Percentiles rank a stretch among this genome's conserved stretches.
phyloP scores from a whole-genome alignment of 2,113 vertebrate species.

The Oreochromis spilurus region DNA sequence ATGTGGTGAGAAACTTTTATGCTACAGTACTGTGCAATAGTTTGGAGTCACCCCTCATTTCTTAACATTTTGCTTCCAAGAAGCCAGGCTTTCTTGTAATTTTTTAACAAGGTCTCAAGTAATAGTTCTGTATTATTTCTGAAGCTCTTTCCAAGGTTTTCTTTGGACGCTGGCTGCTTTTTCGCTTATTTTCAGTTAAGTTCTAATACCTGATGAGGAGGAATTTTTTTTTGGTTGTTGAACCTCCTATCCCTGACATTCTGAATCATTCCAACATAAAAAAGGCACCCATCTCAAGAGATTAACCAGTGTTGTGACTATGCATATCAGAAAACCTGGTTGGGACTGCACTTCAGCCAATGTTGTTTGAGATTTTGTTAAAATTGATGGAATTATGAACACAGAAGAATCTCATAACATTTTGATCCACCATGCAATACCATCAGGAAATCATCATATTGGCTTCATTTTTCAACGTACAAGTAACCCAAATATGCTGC shows the following conservation, averaged over 20 bases:
- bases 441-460: not conserved
- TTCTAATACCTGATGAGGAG: not conserved
- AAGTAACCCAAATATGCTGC: not conserved
- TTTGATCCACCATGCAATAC: not conserved
- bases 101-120: not conserved
- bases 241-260: not conserved
- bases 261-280: not conserved
- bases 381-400: not conserved
- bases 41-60: not conserved
- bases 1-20: slow-evolving; percentile 52
- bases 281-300: not conserved
- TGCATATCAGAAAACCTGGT: not conserved
- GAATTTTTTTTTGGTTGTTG: not conserved
- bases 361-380: not conserved
- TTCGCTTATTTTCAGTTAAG: not conserved
- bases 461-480: not conserved
- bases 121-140: not conserved
- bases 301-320: not conserved
- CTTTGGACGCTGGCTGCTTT: not conserved
- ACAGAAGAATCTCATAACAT: not conserved
- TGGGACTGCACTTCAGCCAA: not conserved
- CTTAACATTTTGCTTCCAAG: not conserved
- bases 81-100: not conserved
- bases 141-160: not conserved
- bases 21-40: slow-evolving; percentile 1